phyloP scores from a whole-genome alignment of 2,797 vertebrate species.

The Notoglanidium macrostoma region DNA sequence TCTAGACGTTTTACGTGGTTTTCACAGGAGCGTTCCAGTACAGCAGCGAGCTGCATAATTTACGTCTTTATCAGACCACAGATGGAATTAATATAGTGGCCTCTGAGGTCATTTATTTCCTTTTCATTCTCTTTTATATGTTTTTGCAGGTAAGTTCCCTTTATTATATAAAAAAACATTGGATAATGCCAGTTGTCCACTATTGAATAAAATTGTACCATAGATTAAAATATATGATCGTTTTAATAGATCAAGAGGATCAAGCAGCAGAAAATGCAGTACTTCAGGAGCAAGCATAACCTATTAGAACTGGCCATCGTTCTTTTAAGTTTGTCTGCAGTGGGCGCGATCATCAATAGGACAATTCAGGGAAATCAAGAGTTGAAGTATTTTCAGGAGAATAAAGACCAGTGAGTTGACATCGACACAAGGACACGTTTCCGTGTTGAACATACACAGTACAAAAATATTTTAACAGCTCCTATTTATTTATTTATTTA shows the following conservation, averaged over 20 bases:
- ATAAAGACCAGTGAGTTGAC: constrained; percentile 81
- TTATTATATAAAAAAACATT: background rate
- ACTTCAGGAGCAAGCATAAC: constrained; percentile 90
- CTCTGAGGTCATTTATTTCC: constrained; percentile 87
- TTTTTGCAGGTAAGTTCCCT: constrained; percentile 82
- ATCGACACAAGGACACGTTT: background rate
- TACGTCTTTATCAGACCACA: constrained; percentile 88
- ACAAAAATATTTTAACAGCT: background rate
- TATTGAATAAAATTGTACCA: background rate
- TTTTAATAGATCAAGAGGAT: constrained; percentile 82
- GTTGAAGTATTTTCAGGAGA: constrained; percentile 82
- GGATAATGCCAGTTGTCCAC: background rate
- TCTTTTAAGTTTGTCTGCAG: constrained; percentile 87
- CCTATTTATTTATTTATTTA: too few relatives aligned
- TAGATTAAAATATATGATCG: background rate
- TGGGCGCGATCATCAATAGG: constrained; percentile 88
- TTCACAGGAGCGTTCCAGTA: constrained; percentile 86
- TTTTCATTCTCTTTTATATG: constrained; percentile 94
- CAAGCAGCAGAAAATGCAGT: constrained; percentile 82
- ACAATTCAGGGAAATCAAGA: constrained; percentile 83
- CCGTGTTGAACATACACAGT: background rate
- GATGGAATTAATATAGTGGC: constrained; percentile 86
- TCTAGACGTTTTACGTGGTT: constrained; percentile 8
- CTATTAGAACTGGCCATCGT: constrained; percentile 88
- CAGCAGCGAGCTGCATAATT: constrained; percentile 79